phyloP scores from a whole-genome alignment of 1,140 invertebrate genomes.

The Pogonognathellus flavescens region DNA sequence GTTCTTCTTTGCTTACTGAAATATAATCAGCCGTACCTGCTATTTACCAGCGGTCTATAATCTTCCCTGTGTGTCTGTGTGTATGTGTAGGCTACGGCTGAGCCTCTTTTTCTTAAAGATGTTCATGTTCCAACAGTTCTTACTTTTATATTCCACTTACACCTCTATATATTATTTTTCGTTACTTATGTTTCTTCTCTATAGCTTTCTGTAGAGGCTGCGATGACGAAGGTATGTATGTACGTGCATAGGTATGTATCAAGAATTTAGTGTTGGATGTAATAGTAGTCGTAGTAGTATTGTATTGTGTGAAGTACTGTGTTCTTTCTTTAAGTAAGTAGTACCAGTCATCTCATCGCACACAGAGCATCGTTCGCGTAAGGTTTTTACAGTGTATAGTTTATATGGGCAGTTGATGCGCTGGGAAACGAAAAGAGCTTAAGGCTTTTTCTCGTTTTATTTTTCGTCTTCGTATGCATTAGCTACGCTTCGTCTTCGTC shows the following conservation, averaged over 20 bases:
- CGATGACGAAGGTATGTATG: too few species aligned
- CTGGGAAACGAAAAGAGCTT: conserved; percentile 47
- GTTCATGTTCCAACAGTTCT: background rate
- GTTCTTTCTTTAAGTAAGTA: background rate
- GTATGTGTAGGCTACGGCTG: background rate
- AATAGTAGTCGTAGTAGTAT: background rate
- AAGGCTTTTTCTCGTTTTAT: conserved; percentile 33
- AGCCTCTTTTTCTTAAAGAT: background rate
- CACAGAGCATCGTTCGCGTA: background rate
- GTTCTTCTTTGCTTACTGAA: conserved; percentile 12
- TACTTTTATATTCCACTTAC: too few species aligned
- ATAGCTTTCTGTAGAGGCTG: too few species aligned
- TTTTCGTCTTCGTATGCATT: conserved; percentile 38
- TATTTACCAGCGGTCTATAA: background rate
- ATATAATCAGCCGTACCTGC: background rate
- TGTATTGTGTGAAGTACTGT: background rate
- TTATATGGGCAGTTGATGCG: background rate
- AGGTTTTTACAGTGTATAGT: background rate
- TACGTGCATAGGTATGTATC: background rate
- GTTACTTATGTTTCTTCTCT: too few species aligned
- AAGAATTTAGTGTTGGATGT: too few species aligned
- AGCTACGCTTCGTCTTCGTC: conserved; percentile 8
- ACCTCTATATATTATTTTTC: too few species aligned
- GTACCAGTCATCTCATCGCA: background rate
- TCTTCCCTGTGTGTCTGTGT: background rate